Evolutionary conservation across 2,113 vertebrate species (phyloP).

Genomic region (Glaucomys volans): DNA sequence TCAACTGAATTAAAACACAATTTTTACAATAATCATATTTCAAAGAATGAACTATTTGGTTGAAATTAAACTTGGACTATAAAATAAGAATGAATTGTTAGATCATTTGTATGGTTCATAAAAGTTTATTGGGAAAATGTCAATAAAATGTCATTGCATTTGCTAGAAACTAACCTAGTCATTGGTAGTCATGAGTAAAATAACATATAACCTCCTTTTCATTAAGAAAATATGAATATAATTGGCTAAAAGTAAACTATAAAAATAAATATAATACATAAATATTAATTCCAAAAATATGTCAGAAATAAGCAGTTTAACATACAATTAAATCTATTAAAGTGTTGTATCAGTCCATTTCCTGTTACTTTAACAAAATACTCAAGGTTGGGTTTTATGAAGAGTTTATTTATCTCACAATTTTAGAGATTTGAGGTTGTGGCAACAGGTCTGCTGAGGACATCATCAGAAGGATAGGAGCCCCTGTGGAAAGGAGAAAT

Average conservation of each 20-base stretch:
- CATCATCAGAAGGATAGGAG: neutral
- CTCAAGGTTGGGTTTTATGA: rapidly evolving
- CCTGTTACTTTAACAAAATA: neutral
- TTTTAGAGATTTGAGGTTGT: neutral
- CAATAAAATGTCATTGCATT: neutral
- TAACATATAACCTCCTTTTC: neutral
- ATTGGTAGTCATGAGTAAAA: neutral
- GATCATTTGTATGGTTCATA: neutral
- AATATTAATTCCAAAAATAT: neutral
- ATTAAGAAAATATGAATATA: neutral
- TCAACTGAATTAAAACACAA: neutral
- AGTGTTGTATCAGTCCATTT: neutral
- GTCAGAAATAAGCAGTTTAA: neutral
- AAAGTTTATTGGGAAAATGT: neutral
- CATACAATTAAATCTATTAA: neutral
- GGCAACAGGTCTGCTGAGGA: neutral
- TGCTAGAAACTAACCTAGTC: neutral
- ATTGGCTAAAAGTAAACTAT: neutral
- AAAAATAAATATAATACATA: neutral
- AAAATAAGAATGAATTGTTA: neutral
- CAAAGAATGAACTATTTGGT: neutral
- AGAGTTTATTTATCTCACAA: neutral
- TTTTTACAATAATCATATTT: neutral
- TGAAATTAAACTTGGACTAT: neutral
- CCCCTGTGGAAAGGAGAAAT: neutral